These are phyloP conservation scores for Acrobasis consociella DNA, from an alignment of 2,888 invertebrate genomes.

Conservation along the genomic window DNA sequence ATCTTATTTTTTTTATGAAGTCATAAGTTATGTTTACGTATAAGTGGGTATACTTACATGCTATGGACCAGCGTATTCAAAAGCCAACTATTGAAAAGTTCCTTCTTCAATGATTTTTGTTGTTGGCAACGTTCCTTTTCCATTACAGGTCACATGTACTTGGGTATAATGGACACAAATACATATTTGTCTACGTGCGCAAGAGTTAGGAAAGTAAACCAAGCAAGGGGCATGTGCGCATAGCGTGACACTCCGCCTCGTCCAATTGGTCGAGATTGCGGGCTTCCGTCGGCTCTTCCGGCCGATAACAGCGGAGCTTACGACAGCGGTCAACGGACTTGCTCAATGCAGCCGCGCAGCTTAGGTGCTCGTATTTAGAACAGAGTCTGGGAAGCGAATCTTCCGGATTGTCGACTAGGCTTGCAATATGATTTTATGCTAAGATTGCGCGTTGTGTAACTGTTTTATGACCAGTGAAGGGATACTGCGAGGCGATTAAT, in stretches of 20 bases:
- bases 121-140: not conserved
- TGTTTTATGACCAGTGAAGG: not conserved
- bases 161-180: too few species aligned
- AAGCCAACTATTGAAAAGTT: not conserved
- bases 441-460: slow-evolving; percentile 28
- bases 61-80: not conserved
- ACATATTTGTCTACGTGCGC: slow-evolving; percentile 29
- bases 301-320: slow-evolving; percentile 65
- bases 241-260: slow-evolving; percentile 69
- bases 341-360: slow-evolving; percentile 36
- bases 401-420: slow-evolving; percentile 10
- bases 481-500: not conserved
- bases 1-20: too few species aligned
- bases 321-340: slow-evolving; percentile 75
- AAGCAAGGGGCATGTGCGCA: slow-evolving; percentile 67
- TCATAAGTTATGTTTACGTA: too few species aligned
- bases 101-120: not conserved
- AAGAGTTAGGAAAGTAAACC: slow-evolving; percentile 43
- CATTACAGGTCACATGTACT: not conserved
- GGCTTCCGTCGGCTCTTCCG: slow-evolving; percentile 77
- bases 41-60: not conserved
- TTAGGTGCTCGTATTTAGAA: slow-evolving; percentile 18
- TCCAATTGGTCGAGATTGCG: slow-evolving; percentile 82
- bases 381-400: slow-evolving; percentile 9
- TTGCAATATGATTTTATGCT: slow-evolving; percentile 23